Evolutionary conservation across 2,797 vertebrate species (phyloP).

Genomic region (Echiichthys vipera): DNA sequence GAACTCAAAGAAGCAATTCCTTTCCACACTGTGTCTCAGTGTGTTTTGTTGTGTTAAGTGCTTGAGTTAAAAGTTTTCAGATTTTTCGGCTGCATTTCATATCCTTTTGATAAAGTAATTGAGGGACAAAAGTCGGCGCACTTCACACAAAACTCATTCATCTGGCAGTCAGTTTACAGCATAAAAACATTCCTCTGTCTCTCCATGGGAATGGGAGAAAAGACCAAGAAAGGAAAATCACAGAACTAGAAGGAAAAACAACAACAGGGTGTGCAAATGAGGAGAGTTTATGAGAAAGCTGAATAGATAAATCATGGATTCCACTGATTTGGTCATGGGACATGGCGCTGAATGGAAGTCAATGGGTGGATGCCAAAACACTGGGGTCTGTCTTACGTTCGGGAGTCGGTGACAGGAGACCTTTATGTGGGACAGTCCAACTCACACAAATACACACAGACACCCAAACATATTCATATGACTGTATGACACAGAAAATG

Average conservation of each 20-base stretch:
- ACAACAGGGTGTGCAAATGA: constrained; percentile 61
- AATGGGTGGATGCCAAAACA: constrained; percentile 61
- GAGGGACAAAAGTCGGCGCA: constrained; percentile 57
- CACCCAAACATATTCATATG: constrained; percentile 25
- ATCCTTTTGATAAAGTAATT: constrained; percentile 65
- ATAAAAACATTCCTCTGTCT: constrained; percentile 77
- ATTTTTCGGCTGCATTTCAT: constrained; percentile 59
- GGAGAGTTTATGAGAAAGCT: constrained; percentile 67
- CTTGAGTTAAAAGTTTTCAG: constrained; percentile 47
- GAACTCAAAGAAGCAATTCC: constrained; percentile 47
- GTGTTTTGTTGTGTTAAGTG: constrained; percentile 42
- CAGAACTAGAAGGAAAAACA: constrained; percentile 57
- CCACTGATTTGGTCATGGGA: constrained; percentile 72
- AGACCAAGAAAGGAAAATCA: constrained; percentile 51
- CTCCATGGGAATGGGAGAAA: constrained; percentile 73
- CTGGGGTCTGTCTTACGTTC: constrained; percentile 65
- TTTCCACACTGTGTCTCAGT: constrained; percentile 29
- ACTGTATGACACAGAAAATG: not conserved
- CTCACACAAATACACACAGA: constrained; percentile 20
- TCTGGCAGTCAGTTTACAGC: constrained; percentile 67
- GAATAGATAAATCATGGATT: constrained; percentile 71
- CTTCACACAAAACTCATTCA: constrained; percentile 72
- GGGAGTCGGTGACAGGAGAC: constrained; percentile 47
- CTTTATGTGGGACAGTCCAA: constrained; percentile 53
- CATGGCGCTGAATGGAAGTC: constrained; percentile 67